Percentiles rank a stretch among this genome's conserved stretches.
Evolutionary conservation across 2,888 invertebrate genomes (phyloP).

Genomic region (Cheilosia scutellata): DNA sequence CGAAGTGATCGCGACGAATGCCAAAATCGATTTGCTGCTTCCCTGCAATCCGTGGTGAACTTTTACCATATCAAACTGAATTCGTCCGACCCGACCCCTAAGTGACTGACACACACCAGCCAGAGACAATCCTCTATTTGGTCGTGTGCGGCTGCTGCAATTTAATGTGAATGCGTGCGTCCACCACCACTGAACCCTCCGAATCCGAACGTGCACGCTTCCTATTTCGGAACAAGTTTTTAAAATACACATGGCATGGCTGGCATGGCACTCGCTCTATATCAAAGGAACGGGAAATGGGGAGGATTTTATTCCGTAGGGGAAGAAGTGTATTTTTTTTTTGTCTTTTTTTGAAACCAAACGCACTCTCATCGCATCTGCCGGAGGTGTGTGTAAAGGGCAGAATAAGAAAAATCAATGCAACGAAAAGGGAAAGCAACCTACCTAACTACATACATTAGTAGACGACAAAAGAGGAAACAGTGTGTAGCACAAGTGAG

Average conservation of each 20-base stretch:
- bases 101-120: conserved; percentile 46
- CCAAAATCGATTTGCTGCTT: conserved; percentile 59
- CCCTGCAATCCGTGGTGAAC: conserved; percentile 54
- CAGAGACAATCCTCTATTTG: conserved; percentile 36
- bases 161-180: conserved; percentile 63
- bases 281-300: conserved; percentile 41
- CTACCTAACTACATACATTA: conserved; percentile 9
- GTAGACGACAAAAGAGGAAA: neutral
- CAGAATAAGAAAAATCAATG: conserved; percentile 58
- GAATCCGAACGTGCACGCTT: conserved; percentile 42
- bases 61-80: conserved; percentile 52
- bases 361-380: conserved; percentile 66
- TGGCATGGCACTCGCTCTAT: conserved; percentile 75
- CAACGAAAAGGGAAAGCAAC: conserved; percentile 54
- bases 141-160: conserved; percentile 71
- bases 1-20: conserved; percentile 80
- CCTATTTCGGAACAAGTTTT: conserved; percentile 70
- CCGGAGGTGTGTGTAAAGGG: conserved; percentile 43
- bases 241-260: conserved; percentile 77
- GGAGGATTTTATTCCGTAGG: conserved; percentile 57
- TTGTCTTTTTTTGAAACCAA: conserved; percentile 40
- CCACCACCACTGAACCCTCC: conserved; percentile 31
- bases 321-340: conserved; percentile 62
- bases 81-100: conserved; percentile 60
- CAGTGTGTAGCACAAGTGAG: conserved; percentile 42